Evolutionary conservation across 2,888 invertebrate genomes (phyloP).

Genomic region (Agelastica alni): DNA sequence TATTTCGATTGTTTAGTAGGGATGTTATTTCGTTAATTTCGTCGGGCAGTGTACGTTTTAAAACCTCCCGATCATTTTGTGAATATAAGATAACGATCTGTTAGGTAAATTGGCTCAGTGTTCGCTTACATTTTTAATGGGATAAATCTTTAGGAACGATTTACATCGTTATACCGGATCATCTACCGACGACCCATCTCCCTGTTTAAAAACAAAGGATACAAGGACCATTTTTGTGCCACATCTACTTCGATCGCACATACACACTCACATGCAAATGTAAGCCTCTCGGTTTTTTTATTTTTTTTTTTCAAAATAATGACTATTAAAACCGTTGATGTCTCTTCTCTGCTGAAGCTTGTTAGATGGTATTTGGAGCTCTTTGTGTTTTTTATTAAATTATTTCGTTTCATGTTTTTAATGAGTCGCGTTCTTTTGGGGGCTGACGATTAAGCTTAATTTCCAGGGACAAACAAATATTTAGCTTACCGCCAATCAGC

Average conservation of each 20-base stretch:
- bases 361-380: constrained; percentile 45
- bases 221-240: constrained; percentile 34
- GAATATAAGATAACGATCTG: constrained; percentile 54
- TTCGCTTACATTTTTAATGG: constrained; percentile 55
- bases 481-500: neutral
- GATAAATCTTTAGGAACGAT: constrained; percentile 53
- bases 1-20: no score
- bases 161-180: constrained; percentile 50
- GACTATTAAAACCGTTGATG: constrained; percentile 56
- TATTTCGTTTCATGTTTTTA: constrained; percentile 31
- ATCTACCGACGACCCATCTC: constrained; percentile 21
- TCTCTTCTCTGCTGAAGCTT: constrained; percentile 44
- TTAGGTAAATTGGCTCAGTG: constrained; percentile 55
- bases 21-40: neutral
- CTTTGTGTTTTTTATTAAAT: constrained; percentile 30
- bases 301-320: constrained; percentile 49
- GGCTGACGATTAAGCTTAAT: constrained; percentile 31
- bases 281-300: constrained; percentile 40
- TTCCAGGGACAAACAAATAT: constrained; percentile 4
- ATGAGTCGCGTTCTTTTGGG: constrained; percentile 25
- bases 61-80: constrained; percentile 43
- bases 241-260: constrained; percentile 44
- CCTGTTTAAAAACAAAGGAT: constrained; percentile 22
- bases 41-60: constrained; percentile 14
- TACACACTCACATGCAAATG: constrained; percentile 53